phyloP scores from a whole-genome alignment of 2,888 invertebrate species.

The Graphium colonna region DNA sequence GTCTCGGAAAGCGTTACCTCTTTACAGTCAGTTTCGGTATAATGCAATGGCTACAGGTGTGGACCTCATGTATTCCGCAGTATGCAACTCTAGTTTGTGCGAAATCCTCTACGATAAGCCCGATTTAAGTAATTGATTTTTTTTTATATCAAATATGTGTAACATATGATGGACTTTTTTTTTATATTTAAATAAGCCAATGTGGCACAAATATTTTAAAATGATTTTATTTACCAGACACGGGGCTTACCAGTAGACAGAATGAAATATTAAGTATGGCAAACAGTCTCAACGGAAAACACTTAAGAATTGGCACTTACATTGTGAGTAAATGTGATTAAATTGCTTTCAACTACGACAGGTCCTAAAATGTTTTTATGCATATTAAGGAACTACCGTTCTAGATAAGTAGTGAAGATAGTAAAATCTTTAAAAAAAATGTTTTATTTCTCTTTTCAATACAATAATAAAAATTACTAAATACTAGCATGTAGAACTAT shows the following conservation, averaged over 20 bases:
- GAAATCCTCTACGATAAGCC: conserved; percentile 53
- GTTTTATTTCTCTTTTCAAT: too few relatives aligned
- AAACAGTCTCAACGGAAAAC: conserved; percentile 60
- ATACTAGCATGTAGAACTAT: too few relatives aligned
- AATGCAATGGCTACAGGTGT: conserved; percentile 58
- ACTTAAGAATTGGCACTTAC: conserved; percentile 62
- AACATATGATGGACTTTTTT: conserved; percentile 8
- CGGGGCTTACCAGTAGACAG: conserved; percentile 34
- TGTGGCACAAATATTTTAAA: not conserved
- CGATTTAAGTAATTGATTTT: conserved; percentile 30
- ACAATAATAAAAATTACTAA: too few relatives aligned
- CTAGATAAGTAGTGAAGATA: too few relatives aligned
- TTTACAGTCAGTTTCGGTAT: conserved; percentile 7
- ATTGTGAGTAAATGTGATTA: conserved; percentile 50
- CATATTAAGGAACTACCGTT: too few relatives aligned
- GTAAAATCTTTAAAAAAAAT: too few relatives aligned
- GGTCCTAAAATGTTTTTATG: too few relatives aligned
- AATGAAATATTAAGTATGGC: conserved; percentile 34
- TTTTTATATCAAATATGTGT: too few relatives aligned
- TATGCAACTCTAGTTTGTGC: conserved; percentile 69
- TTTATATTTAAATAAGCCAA: not conserved
- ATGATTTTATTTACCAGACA: conserved; percentile 32
- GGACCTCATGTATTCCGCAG: conserved; percentile 61
- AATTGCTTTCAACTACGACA: too few relatives aligned
- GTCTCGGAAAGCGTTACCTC: not conserved